Base-by-base conservation (phyloP, 2,797 vertebrate genomes). In the Loriculus beryllinus region DNA sequence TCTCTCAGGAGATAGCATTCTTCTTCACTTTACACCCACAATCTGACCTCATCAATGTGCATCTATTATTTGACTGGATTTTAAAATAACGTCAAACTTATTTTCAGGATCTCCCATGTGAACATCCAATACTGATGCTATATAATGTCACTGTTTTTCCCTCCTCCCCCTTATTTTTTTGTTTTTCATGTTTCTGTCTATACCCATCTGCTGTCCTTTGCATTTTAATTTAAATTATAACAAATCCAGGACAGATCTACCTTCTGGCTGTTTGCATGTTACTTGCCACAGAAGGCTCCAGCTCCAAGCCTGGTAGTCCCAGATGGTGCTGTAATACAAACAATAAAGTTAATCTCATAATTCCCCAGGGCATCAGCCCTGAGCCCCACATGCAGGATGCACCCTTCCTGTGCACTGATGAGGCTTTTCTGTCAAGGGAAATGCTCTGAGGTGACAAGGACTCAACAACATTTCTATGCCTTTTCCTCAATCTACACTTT, bases 321-420 rank as follows among this genome's bases (percentile, higher is more conserved):
- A 95, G 92, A 88, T 90, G 82, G 76, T 18, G 31, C 76, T 43
- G 26, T 43, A 86, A 75, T 64, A 42, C 35, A 90, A 90, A 65
- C 35, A 82, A 37, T 67, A 79, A 69, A 79, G 78, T 83, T 81
- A 90, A 95, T 84, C 69, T 88, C 49, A 22, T 88, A 40, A 93
- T 84, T 88, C 72, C 65, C 20, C 49, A 39, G 29, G 51, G 59
- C 26, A 82, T 47, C 39, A 84, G 40, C 2, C 19, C n/a, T 29
- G 37, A 70, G n/a, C 33, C 43, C 42, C 25, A 42, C 45, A 68
- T 42, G 29, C 37, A 91, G 40, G 16, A 28, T 64, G 2, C 10
- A 40, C 12, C 76, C 22, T 76, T 92, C 60, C 59, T 78, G 3
- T 1, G 23, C 26, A 78, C 26, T 49, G 45, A 42, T 70, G 57